Evolutionary conservation across 2,888 invertebrate genomes (phyloP).

Genomic region (Ditylenchus weischeri): DNA sequence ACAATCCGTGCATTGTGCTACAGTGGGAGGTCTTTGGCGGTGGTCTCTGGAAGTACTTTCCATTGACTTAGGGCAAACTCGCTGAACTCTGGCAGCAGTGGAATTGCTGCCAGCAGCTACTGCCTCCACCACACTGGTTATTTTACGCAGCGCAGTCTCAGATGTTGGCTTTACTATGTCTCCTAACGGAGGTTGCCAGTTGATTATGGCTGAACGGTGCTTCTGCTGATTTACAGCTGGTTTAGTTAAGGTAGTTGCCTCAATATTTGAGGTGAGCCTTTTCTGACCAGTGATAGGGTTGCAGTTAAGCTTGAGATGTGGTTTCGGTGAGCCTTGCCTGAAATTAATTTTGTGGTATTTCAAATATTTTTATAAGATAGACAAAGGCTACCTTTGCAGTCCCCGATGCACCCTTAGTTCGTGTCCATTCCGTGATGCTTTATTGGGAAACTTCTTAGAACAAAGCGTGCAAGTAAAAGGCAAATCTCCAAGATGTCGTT

Average conservation of each 20-base stretch:
- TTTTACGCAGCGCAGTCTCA: slow-evolving; percentile 23
- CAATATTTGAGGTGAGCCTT: no score
- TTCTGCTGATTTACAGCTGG: no score
- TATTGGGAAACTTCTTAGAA: slow-evolving; percentile 41
- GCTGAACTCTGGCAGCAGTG: background rate
- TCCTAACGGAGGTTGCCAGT: slow-evolving; percentile 23
- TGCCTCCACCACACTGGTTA: slow-evolving; percentile 35
- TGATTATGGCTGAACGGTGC: slow-evolving; percentile 8
- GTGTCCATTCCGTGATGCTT: slow-evolving; percentile 43
- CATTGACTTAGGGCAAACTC: background rate
- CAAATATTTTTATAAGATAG: background rate
- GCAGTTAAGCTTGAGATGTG: slow-evolving; percentile 41
- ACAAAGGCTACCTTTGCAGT: background rate
- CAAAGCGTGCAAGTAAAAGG: slow-evolving; percentile 43
- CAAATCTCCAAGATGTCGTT: slow-evolving; percentile 40
- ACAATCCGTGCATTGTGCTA: slow-evolving; percentile 44
- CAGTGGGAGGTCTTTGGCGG: slow-evolving; percentile 16
- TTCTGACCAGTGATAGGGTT: no score
- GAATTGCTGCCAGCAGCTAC: slow-evolving; percentile 30
- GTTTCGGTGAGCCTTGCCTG: slow-evolving; percentile 38
- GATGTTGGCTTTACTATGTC: slow-evolving; percentile 19
- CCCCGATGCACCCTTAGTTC: slow-evolving; percentile 37
- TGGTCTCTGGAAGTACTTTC: background rate
- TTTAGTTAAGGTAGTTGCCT: no score
- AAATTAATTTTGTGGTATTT: background rate